Evolutionary conservation across 2,113 vertebrate genomes (phyloP).

Genomic region (Ochotona princeps): DNA sequence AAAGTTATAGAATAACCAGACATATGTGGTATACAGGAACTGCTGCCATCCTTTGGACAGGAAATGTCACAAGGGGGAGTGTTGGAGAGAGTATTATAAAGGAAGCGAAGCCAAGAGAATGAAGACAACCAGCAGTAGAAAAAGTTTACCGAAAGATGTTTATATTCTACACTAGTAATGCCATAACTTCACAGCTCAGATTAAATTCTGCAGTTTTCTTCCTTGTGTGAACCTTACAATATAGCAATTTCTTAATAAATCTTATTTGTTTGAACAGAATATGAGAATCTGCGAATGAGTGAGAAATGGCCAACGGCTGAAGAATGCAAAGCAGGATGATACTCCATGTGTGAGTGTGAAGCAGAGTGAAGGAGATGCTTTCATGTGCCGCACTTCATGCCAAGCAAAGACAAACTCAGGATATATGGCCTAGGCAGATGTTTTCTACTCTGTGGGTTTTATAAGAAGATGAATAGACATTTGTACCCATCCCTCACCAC

Average conservation of each 20-base stretch:
- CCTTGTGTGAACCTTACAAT: neutral
- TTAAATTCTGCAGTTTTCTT: neutral
- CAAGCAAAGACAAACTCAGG: neutral
- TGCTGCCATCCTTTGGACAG: neutral
- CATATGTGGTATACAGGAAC: neutral
- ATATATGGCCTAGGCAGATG: neutral
- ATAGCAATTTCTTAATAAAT: neutral
- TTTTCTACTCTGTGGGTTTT: neutral
- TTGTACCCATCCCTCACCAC: neutral
- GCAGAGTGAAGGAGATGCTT: neutral
- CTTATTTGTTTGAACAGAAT: neutral
- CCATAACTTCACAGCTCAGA: neutral
- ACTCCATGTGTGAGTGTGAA: neutral
- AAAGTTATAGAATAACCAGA: neutral
- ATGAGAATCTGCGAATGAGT: neutral
- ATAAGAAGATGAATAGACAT: neutral
- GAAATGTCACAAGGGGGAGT: neutral
- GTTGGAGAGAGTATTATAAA: neutral
- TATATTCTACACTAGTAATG: neutral
- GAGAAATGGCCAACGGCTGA: neutral
- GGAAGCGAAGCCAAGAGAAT: neutral
- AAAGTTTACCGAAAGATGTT: neutral
- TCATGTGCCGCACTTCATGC: neutral
- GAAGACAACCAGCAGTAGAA: rapidly evolving
- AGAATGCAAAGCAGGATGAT: neutral